Evolutionary conservation across 2,888 invertebrate species (phyloP).

Genomic region (Microctonus aethiopoides): DNA sequence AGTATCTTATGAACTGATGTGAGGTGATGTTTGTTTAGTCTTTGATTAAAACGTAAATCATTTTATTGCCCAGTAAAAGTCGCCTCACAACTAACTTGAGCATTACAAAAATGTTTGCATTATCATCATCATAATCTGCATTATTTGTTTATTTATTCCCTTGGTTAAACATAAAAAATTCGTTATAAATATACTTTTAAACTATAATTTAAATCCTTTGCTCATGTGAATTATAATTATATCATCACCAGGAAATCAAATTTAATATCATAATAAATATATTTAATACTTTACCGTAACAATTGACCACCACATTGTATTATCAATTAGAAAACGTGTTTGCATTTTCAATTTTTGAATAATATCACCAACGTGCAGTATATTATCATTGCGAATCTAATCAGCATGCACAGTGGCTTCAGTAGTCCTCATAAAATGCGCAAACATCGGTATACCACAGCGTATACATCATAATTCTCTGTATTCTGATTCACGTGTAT

Average conservation of each 20-base stretch:
- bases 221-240: background rate
- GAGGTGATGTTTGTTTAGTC: constrained; percentile 48
- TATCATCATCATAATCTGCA: background rate
- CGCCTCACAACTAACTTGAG: background rate
- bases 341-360: background rate
- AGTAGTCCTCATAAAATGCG: constrained; percentile 5
- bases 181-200: too few species aligned
- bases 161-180: too few species aligned
- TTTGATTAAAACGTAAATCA: constrained; percentile 48
- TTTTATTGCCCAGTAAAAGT: constrained; percentile 35
- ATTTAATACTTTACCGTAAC: background rate
- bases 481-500: background rate
- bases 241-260: background rate
- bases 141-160: too few species aligned
- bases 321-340: background rate
- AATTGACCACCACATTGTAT: background rate
- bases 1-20: constrained; percentile 39
- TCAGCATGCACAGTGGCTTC: constrained; percentile 5
- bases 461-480: background rate
- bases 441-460: background rate
- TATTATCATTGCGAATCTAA: constrained; percentile 5
- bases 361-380: background rate
- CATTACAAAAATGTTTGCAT: background rate
- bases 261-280: background rate
- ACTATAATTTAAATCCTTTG: background rate